Conservation (phyloP, 2,888 invertebrate genomes). For the Stenodera caucasica region DNA sequence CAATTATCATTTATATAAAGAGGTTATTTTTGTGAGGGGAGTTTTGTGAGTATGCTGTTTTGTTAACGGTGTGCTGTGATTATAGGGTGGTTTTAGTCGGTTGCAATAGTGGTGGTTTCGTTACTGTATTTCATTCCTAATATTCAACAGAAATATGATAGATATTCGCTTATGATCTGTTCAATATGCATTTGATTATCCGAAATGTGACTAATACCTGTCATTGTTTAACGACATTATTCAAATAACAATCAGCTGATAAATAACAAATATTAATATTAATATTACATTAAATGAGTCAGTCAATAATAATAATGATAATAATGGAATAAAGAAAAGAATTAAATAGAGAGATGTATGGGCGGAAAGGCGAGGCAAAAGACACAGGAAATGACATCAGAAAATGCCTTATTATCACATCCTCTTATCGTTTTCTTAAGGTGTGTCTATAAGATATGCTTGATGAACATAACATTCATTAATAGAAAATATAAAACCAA, state of each 20-base stretch:
- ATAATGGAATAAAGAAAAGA: neutral
- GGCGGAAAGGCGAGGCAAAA: conserved; percentile 20
- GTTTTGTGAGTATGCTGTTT: conserved; percentile 37
- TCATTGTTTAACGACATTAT: neutral
- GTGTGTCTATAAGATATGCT: conserved; percentile 16
- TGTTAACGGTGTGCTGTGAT: conserved; percentile 41
- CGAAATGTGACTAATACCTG: conserved; percentile 1
- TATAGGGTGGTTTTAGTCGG: conserved; percentile 33
- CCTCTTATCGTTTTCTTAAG: conserved; percentile 18
- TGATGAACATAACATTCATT: conserved; percentile 14
- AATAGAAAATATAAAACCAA: conserved; percentile 4
- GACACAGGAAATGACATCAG: conserved; percentile 23
- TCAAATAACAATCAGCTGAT: neutral
- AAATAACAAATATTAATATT: conserved; percentile 15
- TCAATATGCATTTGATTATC: conserved; percentile 29
- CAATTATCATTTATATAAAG: too few species aligned
- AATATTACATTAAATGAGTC: conserved; percentile 20
- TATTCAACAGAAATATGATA: conserved; percentile 31
- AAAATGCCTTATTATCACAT: conserved; percentile 21
- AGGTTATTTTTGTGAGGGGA: conserved; percentile 2
- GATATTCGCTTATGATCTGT: conserved; percentile 29
- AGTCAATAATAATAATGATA: neutral
- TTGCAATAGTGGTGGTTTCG: conserved; percentile 26
- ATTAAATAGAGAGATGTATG: conserved; percentile 5
- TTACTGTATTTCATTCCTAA: conserved; percentile 39